Evolutionary conservation across 2,888 invertebrate species (phyloP).

Genomic region (Hecatera dysodea): DNA sequence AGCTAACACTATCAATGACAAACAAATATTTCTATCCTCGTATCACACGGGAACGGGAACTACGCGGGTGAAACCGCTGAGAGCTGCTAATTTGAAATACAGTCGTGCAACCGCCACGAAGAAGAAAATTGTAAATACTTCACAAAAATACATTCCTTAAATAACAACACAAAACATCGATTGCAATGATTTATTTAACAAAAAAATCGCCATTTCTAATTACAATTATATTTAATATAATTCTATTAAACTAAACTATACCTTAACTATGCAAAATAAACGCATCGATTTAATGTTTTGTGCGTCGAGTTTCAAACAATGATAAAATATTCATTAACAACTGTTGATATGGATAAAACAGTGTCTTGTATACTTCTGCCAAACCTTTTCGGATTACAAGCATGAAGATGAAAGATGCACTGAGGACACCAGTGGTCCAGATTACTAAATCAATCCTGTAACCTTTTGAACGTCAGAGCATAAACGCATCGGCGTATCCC

Average conservation of each 20-base stretch:
- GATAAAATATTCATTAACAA: background rate
- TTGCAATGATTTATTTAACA: slow-evolving; percentile 77
- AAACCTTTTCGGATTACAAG: background rate
- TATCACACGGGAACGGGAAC: no score
- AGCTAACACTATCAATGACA: no score
- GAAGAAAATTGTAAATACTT: no score
- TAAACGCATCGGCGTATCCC: no score
- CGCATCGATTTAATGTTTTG: background rate
- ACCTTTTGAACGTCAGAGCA: no score
- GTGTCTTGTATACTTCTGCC: background rate
- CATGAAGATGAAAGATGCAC: background rate
- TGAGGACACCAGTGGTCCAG: background rate
- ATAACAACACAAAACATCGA: slow-evolving; percentile 58
- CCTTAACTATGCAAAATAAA: slow-evolving; percentile 32
- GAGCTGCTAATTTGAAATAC: no score
- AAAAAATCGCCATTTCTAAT: slow-evolving; percentile 70
- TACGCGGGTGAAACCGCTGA: no score
- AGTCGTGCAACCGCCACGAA: no score
- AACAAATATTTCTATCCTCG: no score
- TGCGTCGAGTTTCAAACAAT: slow-evolving; percentile 31
- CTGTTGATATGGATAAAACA: background rate
- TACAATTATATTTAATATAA: slow-evolving; percentile 56
- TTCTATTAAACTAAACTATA: slow-evolving; percentile 50
- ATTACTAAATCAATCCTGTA: background rate
- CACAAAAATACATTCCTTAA: background rate